These are phyloP conservation scores for Oxygymnocypris stewartii DNA, from an alignment of 2,113 vertebrate genomes.

Conservation along the genomic window DNA sequence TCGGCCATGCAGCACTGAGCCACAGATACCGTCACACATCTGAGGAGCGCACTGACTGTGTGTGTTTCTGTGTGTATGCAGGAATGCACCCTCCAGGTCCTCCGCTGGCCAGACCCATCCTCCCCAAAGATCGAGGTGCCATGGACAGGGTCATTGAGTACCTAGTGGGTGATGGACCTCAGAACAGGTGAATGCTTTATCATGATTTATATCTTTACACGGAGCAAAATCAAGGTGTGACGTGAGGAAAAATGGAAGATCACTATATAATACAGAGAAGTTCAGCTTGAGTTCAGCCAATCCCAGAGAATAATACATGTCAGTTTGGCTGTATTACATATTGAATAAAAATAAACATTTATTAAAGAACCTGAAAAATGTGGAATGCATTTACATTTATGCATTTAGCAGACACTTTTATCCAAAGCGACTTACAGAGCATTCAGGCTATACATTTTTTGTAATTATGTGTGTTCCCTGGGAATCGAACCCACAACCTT, in stretches of 20 bases:
- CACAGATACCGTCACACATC: neutral
- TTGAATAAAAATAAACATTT: no score
- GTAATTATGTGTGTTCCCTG: no score
- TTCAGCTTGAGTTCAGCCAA: neutral
- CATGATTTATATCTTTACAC: slow-evolving; percentile 24
- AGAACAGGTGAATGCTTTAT: slow-evolving; percentile 84
- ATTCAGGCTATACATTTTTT: no score
- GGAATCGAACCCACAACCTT: no score
- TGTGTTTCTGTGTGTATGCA: slow-evolving; percentile 61
- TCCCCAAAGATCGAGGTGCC: slow-evolving; percentile 88
- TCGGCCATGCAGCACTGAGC: slow-evolving; percentile 51
- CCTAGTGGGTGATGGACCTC: slow-evolving; percentile 96
- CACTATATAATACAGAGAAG: neutral
- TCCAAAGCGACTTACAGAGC: no score
- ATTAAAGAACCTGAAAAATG: neutral
- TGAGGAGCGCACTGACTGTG: slow-evolving; percentile 15
- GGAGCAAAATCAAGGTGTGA: neutral
- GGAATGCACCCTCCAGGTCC: slow-evolving; percentile 96
- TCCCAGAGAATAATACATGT: neutral
- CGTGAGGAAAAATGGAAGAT: neutral
- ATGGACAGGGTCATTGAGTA: slow-evolving; percentile 95
- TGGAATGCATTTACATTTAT: neutral
- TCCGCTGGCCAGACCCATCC: slow-evolving; percentile 90
- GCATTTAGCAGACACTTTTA: no score
- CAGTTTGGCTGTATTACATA: neutral